Conservation (phyloP, 2,113 vertebrate genomes). For the Alaudala cheleensis region DNA sequence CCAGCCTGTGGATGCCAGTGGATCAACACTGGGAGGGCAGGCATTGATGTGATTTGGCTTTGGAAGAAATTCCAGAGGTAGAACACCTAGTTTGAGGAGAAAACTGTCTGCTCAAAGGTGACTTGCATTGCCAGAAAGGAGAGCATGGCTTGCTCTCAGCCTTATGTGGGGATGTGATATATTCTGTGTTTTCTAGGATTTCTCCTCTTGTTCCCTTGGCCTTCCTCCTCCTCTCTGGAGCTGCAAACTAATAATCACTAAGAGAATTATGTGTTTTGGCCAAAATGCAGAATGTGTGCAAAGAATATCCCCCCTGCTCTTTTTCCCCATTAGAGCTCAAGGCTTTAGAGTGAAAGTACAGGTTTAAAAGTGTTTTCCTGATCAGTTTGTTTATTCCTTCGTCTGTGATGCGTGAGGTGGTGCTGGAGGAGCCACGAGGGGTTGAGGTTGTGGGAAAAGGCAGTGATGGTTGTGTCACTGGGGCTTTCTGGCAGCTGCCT, state of each 20-base stretch:
- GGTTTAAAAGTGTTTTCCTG: not conserved
- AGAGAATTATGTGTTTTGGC: not conserved
- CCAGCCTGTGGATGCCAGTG: not conserved
- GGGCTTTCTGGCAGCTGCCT: not conserved
- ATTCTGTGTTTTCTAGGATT: not conserved
- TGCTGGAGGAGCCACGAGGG: not conserved
- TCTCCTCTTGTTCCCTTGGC: not conserved
- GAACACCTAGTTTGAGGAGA: not conserved
- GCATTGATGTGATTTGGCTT: not conserved
- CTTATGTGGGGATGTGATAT: not conserved
- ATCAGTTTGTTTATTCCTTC: not conserved
- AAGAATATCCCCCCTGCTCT: not conserved
- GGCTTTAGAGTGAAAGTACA: not conserved
- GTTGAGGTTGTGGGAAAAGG: not conserved
- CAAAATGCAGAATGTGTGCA: not conserved
- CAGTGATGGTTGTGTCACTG: fast-evolving
- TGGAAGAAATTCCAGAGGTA: not conserved
- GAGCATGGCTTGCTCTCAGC: not conserved
- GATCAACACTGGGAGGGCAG: not conserved
- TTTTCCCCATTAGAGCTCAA: not conserved
- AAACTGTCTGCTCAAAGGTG: not conserved
- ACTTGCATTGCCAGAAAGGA: not conserved
- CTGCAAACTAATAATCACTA: not conserved
- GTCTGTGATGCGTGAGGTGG: not conserved
- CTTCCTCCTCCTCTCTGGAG: not conserved